Evolutionary conservation across 2,797 vertebrate species (phyloP), one percentile per base, ranked within the genome.

Genomic region (Mionectes olivaceus): DNA sequence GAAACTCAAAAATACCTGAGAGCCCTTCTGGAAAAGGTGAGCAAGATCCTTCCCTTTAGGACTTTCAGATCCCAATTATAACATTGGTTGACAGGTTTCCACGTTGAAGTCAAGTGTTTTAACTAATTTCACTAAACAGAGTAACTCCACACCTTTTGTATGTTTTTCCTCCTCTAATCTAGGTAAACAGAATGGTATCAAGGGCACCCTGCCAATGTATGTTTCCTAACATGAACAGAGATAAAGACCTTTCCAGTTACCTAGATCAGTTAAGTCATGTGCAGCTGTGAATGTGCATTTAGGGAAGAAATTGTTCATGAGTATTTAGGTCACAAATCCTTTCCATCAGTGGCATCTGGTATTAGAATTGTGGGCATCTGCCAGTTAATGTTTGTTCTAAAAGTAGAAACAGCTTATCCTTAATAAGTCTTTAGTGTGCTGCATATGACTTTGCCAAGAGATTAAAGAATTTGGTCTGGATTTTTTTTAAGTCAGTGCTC

Each of bases 271-370:
- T 57, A 89, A 49, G n/a, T 25, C 91, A 44, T 8, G 33, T 65
- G 37, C 37, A 19, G 3, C 63, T 80, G n/a, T 68, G 63, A 96
- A 94, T 92, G 56, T 37, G n/a, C 56, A 96, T 85, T 96, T 82
- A 88, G 17, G 53, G 39, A 93, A 91, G 46, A 96, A 94, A 89
- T 76, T n/a, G 19, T 88, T 79, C 32, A 94, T 87, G 76, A 87
- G 59, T 95, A 97, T 96, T 94, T 95, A 96, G 94, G 95, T 96
- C 97, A 96, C 92, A 97, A 96, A 96, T 96, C 94, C 94, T 94
- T 94, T 90, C 91, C 93, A 96, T 91, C 69, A 81, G 30, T 52
- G 76, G 83, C 76, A 95, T 96, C 93, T 95, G 90, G 75, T 89
- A 87, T 87, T 89, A 94, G 94, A 97, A 93, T 69, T 92, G 75